Base-by-base conservation (phyloP, 1,140 invertebrate species). In the Papilio dardanus region DNA sequence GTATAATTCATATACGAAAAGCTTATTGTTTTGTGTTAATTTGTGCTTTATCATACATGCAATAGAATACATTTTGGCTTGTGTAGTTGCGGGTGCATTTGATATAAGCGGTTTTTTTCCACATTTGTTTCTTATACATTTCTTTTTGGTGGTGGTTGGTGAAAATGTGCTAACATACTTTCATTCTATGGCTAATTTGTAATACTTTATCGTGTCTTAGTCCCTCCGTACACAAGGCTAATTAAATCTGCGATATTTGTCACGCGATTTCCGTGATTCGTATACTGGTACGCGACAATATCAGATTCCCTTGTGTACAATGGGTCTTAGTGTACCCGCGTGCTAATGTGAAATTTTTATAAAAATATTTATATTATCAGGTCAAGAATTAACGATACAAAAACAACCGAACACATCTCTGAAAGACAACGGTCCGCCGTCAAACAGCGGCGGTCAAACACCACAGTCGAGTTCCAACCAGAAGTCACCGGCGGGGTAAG, bases 371-470 rank as follows among this genome's bases (percentile, higher is more conserved):
- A 77, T 76, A 83, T 81, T 65, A 24, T 54, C 74, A 94, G 93
- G 98, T 65, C 98, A 99, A 95, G 98, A 99, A 94, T 93, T 99
- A 79, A 99, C 98, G 73, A 99, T 99, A 93, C 98, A 99, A 89
- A 99, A 99, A 92, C 98, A 99, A 93, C 97, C 98, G 19, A 99
- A 99, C 91, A 98, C 97, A 31, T 97, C 97, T 88, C 93, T 98
- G n/a, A 97, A 97, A 88, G 96, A 97, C 88, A 95, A 94, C 77
- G 94, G 91, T 74, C 93, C 94, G 75, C 90, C 89, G 1, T 92
- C 90, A 5, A 92, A 91, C 73, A 91, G 82, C 78, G 90, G 90
- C 2, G 91, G 89, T 10, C 92, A 92, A 74, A 92, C 90, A 62
- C 89, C 91, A 71, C 92, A 93, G 76, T 92, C 90, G 0, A 90